A percentile compares a stretch with the other conserved stretches of the same genome.
Conservation (phyloP, 37 sponge, comb jelly and placozoan species). For the Cladorhizidae sp. region DNA sequence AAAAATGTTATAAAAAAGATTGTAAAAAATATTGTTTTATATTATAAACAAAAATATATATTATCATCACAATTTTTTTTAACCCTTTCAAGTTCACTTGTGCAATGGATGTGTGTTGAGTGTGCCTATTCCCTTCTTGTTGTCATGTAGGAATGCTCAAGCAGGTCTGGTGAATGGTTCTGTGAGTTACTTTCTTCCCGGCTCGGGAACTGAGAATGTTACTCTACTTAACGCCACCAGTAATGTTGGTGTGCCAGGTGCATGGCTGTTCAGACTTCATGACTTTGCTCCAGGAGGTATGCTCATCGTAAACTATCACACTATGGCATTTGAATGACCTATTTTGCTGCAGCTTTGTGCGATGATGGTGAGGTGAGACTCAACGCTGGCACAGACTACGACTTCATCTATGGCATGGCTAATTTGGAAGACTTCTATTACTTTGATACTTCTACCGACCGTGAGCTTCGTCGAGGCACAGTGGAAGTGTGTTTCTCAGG, state of each 20-base stretch:
- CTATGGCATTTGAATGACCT: no score
- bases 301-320: no score
- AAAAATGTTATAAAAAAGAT: no score
- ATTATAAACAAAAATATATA: no score
- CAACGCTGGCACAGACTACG: neutral
- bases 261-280: slow-evolving; percentile 38
- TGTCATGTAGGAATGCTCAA: no score
- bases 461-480: neutral
- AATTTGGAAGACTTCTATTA: neutral
- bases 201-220: slow-evolving; percentile 22
- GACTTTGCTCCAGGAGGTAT: no score
- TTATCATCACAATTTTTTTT: no score
- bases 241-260: slow-evolving; percentile 42
- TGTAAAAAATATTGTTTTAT: no score
- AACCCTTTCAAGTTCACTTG: no score
- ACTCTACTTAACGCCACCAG: slow-evolving; percentile 4
- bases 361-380: neutral
- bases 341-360: slow-evolving; percentile 2
- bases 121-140: no score
- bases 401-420: neutral
- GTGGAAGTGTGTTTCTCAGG: slow-evolving; percentile 4
- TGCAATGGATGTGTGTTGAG: no score
- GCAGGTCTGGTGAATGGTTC: no score
- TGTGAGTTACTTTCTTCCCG: slow-evolving; percentile 20
- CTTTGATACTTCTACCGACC: neutral